These are phyloP conservation scores for Alca torda DNA, from an alignment of 2,797 vertebrate genomes.

Conservation along the genomic window DNA sequence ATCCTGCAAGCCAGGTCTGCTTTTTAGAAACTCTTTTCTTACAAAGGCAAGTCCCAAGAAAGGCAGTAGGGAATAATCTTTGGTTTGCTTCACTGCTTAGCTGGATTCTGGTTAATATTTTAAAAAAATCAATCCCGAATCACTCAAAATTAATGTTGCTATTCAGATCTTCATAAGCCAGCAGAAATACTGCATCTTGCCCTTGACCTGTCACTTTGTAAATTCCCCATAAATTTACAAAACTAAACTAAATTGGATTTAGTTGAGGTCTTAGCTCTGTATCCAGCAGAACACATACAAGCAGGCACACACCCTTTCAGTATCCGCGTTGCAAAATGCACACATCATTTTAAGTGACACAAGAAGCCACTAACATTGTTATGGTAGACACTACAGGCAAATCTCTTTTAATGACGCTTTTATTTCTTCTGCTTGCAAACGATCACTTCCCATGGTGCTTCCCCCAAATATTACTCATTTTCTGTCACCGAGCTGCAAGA, in stretches of 20 bases:
- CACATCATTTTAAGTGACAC: neutral
- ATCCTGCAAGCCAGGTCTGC: neutral
- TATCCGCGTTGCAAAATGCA: neutral
- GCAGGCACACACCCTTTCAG: fast-evolving
- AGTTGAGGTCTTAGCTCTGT: neutral
- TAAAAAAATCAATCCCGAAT: neutral
- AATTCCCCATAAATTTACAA: neutral
- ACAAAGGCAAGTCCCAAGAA: neutral
- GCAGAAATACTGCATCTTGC: neutral
- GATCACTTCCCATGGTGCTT: neutral
- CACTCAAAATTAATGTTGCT: neutral
- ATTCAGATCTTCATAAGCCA: neutral
- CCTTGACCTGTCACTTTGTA: neutral
- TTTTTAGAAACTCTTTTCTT: neutral
- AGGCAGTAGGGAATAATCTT: neutral
- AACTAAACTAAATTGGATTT: neutral
- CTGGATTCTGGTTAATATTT: neutral
- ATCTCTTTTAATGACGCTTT: neutral
- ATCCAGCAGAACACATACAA: neutral
- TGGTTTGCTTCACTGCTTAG: neutral
- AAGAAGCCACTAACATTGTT: neutral
- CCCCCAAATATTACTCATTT: neutral
- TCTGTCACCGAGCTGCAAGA: neutral
- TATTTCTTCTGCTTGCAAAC: neutral
- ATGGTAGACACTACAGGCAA: neutral